Evolutionary conservation across 2,113 vertebrate genomes (phyloP), one percentile per base, ranked within the genome.

Genomic region (Ceyx cyanopectus): DNA sequence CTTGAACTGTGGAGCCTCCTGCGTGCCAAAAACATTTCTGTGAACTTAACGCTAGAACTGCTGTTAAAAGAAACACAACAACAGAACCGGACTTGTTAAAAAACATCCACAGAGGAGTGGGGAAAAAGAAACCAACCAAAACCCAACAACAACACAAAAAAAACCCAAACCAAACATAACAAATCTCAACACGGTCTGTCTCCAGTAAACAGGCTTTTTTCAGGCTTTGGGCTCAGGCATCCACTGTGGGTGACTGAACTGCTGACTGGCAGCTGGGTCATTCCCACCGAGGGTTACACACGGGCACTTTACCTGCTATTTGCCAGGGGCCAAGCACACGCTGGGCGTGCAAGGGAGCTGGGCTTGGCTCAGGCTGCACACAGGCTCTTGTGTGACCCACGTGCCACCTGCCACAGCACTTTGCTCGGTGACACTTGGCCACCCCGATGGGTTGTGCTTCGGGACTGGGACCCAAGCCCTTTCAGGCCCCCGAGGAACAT

Each of bases 331-430:
- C 3, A 7, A 29, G 48, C 74, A 5, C 78, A 14, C 2, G 8
- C 48, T 9, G 81, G 60, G 30, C 16, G 1, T 2, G 22, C 13
- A 41, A 27, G 29, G 40, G 18, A 27, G 26, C 16, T 11, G 20
- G 0, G 4, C 45, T 6, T 27, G 29, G 61, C 84, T 67, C 45
- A 6, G 43, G 48, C 3, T 1, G 53, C 72, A 54, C 20, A 1
- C 17, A 23, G 14, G 56, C 1, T 0, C 72, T 21, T 1, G 0
- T 24, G 51, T 11, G 8, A 12, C 63, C 77, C 32, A 0, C 9
- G 34, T 57, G 11, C 46, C 19, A 8, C 63, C 48, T 11, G 43
- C 22, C 0, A 4, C n/a, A 26, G 74, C 82, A 27, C 23, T 22
- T 54, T 41, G 57, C 46, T 72, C 57, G 5, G 46, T 12, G 7